phyloP scores from a whole-genome alignment of 2,113 vertebrate genomes.

The Hemiprocne comata region DNA sequence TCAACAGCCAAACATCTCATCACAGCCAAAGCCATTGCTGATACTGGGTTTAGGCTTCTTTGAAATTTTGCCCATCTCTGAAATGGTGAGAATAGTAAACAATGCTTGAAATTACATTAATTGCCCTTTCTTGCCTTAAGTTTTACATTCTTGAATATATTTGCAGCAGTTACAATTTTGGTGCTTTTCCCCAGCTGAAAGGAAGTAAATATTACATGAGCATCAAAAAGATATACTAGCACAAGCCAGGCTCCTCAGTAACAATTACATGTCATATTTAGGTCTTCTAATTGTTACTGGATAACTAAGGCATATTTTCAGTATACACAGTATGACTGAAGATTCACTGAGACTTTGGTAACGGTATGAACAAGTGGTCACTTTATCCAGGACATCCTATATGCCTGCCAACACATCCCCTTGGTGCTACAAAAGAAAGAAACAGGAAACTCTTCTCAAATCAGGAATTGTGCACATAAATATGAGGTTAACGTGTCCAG shows the following conservation, averaged over 20 bases:
- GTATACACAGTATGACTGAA: background rate
- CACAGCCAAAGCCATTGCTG: background rate
- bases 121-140: background rate
- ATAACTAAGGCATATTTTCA: background rate
- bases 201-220: background rate
- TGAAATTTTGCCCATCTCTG: background rate
- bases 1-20: background rate
- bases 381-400: background rate
- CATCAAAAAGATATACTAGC: background rate
- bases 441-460: background rate
- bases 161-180: background rate
- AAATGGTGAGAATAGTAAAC: background rate
- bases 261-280: background rate
- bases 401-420: background rate
- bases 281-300: background rate
- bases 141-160: background rate
- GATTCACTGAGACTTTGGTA: background rate
- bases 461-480: background rate
- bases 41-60: background rate
- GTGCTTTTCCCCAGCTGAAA: background rate
- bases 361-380: background rate
- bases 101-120: background rate
- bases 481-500: background rate
- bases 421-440: background rate
- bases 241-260: background rate